Evolutionary conservation across 2,113 vertebrate species (phyloP).

Genomic region (Globicephala melas): DNA sequence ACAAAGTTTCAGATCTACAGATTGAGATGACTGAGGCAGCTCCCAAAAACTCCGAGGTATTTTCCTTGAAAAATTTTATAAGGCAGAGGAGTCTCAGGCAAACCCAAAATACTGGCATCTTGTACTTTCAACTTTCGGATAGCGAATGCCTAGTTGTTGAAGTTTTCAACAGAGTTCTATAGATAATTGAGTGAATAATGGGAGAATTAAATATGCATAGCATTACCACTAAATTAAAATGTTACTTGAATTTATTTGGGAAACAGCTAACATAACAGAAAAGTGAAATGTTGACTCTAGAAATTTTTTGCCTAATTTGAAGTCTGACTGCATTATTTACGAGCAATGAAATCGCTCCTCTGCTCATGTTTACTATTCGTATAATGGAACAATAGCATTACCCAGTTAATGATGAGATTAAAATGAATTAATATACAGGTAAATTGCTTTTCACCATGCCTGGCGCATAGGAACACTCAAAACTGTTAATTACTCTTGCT

Average conservation of each 20-base stretch:
- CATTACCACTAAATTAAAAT: neutral
- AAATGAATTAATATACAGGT: slow-evolving; percentile 3
- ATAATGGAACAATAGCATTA: neutral
- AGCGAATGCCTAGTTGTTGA: neutral
- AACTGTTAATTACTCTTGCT: neutral
- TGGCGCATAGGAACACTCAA: neutral
- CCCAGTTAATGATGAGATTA: neutral
- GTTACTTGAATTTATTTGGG: neutral
- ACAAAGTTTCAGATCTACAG: neutral
- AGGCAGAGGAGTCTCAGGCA: neutral
- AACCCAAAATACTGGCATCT: neutral
- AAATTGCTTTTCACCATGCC: neutral
- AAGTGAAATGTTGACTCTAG: neutral
- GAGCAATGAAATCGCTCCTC: neutral
- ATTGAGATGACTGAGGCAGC: neutral
- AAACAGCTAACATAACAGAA: neutral
- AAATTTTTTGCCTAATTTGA: neutral
- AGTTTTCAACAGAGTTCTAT: neutral
- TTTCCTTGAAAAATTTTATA: neutral
- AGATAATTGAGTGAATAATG: neutral
- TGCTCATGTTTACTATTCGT: neutral
- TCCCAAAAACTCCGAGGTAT: neutral
- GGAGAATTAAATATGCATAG: neutral
- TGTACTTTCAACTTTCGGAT: neutral
- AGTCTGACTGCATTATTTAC: neutral